Percentiles rank a stretch among this genome's conserved stretches.
These are phyloP conservation scores for Polymixis lichenea DNA, from an alignment of 2,888 invertebrate species.

Conservation along the genomic window DNA sequence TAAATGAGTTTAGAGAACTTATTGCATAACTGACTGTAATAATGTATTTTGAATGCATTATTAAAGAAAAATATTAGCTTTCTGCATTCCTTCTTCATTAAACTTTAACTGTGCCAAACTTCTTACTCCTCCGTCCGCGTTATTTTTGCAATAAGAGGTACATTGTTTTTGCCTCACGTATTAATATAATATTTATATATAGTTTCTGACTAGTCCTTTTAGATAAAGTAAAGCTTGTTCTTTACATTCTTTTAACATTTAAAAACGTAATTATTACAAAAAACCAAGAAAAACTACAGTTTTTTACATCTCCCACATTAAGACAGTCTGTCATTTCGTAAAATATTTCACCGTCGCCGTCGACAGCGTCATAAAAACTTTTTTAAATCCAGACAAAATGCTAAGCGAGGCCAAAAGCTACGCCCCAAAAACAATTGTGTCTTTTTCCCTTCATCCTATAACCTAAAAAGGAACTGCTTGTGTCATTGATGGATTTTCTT, in stretches of 20 bases:
- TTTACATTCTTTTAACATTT: not conserved
- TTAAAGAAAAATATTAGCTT: too few species aligned
- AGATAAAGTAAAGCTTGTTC: not conserved
- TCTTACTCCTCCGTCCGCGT: too few species aligned
- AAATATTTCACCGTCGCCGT: constrained; percentile 38
- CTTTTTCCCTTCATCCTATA: constrained; percentile 30
- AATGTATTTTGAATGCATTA: too few species aligned
- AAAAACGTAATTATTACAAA: not conserved
- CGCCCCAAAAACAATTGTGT: constrained; percentile 54
- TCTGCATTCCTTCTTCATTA: too few species aligned
- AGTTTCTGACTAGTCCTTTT: not conserved
- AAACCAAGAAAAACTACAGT: not conserved
- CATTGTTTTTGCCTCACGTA: too few species aligned
- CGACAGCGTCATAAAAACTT: constrained; percentile 38
- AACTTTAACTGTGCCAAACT: too few species aligned
- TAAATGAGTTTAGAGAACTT: too few species aligned
- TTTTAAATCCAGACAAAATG: constrained; percentile 40
- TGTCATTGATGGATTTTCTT: constrained; percentile 62
- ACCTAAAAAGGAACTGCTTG: constrained; percentile 51
- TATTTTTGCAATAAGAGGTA: too few species aligned
- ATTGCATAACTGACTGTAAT: too few species aligned
- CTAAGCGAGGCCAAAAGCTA: constrained; percentile 33
- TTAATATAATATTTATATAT: too few species aligned
- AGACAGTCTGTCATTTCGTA: constrained; percentile 7
- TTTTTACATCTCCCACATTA: constrained; percentile 1